Evolutionary conservation across 2,888 invertebrate genomes (phyloP).

Genomic region (Periphyllus acericola): DNA sequence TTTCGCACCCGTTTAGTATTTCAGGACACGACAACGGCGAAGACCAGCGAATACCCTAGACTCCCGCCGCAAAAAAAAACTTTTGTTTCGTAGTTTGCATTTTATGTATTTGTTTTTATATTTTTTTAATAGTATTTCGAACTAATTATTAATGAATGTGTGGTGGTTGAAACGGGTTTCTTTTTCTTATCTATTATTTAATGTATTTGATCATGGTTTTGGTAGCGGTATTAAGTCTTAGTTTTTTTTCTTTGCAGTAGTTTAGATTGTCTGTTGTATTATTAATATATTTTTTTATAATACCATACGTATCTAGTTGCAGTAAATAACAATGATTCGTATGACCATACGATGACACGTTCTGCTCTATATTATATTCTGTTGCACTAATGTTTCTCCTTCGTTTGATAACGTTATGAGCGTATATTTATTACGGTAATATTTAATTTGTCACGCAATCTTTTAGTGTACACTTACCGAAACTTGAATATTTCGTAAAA

Average conservation of each 20-base stretch:
- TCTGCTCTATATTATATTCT: background rate
- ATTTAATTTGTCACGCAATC: no score
- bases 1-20: background rate
- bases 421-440: no score
- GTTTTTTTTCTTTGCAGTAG: slow-evolving; percentile 37
- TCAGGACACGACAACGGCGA: background rate
- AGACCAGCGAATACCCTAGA: background rate
- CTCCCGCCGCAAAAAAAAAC: background rate
- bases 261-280: slow-evolving; percentile 14
- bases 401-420: background rate
- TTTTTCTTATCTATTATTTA: background rate
- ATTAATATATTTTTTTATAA: background rate
- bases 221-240: slow-evolving; percentile 20
- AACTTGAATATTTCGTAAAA: background rate
- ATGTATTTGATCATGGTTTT: background rate
- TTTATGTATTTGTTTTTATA: background rate
- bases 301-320: background rate
- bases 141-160: background rate
- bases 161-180: background rate
- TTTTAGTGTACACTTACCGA: background rate
- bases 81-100: background rate
- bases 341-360: no score
- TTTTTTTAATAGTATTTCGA: background rate
- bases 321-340: background rate
- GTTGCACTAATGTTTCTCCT: background rate